These are phyloP conservation scores for Gasterosteus nipponicus DNA, from an alignment of 2,113 vertebrate species.

Conservation along the genomic window DNA sequence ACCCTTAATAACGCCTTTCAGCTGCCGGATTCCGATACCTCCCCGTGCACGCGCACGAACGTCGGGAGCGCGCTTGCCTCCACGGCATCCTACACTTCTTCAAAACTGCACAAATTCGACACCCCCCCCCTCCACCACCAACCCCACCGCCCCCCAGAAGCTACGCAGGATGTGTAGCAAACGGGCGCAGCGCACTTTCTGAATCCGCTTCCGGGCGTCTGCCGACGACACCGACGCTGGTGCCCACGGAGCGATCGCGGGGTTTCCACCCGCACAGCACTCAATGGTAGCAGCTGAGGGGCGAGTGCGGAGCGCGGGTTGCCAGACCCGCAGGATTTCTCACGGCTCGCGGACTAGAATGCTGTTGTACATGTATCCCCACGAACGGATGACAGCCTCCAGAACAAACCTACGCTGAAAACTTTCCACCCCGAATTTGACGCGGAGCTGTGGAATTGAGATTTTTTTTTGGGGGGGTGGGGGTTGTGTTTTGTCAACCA, in stretches of 20 bases:
- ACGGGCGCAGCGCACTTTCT: conserved; percentile 73
- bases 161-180: conserved; percentile 78
- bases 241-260: conserved; percentile 72
- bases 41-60: conserved; percentile 20
- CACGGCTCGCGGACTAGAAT: conserved; percentile 71
- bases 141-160: conserved; percentile 18
- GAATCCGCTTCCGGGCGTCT: conserved; percentile 76
- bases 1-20: conserved; percentile 32
- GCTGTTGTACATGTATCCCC: conserved; percentile 67
- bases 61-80: conserved; percentile 54
- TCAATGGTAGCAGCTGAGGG: conserved; percentile 77
- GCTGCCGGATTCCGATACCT: conserved; percentile 28
- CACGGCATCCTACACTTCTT: conserved; percentile 31
- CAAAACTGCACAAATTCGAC: conserved; percentile 58
- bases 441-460: conserved; percentile 68
- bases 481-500: not conserved
- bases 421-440: conserved; percentile 77
- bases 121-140: not conserved
- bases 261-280: conserved; percentile 71
- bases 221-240: conserved; percentile 73
- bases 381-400: conserved; percentile 76
- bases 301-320: conserved; percentile 65
- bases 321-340: conserved; percentile 73
- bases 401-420: conserved; percentile 70
- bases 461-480: conserved; percentile 12